Base-by-base conservation (phyloP, 2,888 invertebrate species). In the Cheilosia pagana region DNA sequence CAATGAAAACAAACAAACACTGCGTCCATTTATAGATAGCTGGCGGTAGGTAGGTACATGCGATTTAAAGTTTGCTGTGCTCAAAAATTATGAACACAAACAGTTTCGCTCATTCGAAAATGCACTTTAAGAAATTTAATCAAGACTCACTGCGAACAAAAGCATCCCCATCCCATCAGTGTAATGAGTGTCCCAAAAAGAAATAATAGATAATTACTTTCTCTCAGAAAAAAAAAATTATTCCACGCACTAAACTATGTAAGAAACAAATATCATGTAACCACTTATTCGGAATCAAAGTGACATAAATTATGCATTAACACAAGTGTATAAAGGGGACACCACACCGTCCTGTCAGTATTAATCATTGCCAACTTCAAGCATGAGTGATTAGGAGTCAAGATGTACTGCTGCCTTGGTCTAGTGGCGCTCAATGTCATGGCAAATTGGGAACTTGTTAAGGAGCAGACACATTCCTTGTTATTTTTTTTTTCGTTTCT, bases 331-430 rank as follows among this genome's bases (percentile, higher is more conserved):
- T 39, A 31, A 0, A 19, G 12, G 14, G 25, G 16, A 41, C 12
- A 65, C n/a, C 19, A 12, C 16, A 53, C n/a, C 14, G 23, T 41
- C 52, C 50, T 55, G 68, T 68, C 68, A 45, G 31, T 21, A 68
- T 55, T 55, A 55, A 68, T 68, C 45, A 68, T 68, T 55, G 68
- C 68, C 45, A 45, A 25, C 43, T 28, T 45, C 55, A 68, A 43
- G 21, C 41, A 55, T 23, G 19, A 43, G 14, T 43, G 68, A 43
- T 55, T 43, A 68, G 3, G 39, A 19, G 41, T 31, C 43, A 31
- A 53, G n/a, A 55, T 6, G 7, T 19, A 19, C 45, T 8, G 10
- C 25, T 67, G 39, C 10, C 50, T 50, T 12, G 23, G 23, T 41
- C 39, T 50, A n/a, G 35, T 23, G 39, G 14, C n/a, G 8, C 12